phyloP scores from a whole-genome alignment of 2,113 vertebrate genomes.

The Cheilinus undulatus region DNA sequence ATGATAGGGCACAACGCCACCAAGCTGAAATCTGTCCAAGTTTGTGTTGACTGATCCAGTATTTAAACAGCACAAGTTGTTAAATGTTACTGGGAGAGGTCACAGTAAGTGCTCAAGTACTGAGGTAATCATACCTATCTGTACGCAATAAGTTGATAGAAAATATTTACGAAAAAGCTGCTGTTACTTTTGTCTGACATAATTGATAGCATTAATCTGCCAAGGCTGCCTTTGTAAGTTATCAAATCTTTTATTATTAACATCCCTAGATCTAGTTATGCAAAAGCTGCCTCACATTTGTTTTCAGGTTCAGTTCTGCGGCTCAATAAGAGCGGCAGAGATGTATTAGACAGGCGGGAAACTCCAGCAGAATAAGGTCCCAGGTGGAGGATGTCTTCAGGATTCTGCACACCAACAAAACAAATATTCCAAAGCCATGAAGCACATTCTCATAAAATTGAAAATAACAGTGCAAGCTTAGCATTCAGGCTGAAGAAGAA shows the following conservation, averaged over 20 bases:
- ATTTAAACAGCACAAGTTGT: no score
- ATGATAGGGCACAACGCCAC: no score
- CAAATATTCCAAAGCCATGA: conserved; percentile 22
- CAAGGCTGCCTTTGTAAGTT: no score
- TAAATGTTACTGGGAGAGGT: no score
- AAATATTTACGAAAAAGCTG: no score
- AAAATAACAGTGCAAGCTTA: conserved; percentile 27
- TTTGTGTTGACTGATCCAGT: no score
- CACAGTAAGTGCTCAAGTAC: no score
- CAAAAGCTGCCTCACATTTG: background rate
- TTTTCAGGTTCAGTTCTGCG: conserved; percentile 11
- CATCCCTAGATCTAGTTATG: background rate
- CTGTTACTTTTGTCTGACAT: no score
- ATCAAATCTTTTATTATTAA: background rate
- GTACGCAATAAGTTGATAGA: no score
- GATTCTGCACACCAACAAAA: conserved; percentile 14
- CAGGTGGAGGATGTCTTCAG: conserved; percentile 12
- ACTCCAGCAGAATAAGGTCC: conserved; percentile 7
- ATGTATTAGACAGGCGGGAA: background rate
- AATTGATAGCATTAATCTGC: no score
- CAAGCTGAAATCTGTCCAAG: no score
- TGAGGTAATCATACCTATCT: no score
- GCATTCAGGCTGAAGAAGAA: conserved; percentile 8
- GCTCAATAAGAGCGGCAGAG: conserved; percentile 12
- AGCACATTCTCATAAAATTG: conserved; percentile 32